Percentiles rank a stretch among this genome's conserved stretches.
These are phyloP conservation scores for Leucopsar rothschildi DNA, from an alignment of 2,113 vertebrate species.

Conservation along the genomic window DNA sequence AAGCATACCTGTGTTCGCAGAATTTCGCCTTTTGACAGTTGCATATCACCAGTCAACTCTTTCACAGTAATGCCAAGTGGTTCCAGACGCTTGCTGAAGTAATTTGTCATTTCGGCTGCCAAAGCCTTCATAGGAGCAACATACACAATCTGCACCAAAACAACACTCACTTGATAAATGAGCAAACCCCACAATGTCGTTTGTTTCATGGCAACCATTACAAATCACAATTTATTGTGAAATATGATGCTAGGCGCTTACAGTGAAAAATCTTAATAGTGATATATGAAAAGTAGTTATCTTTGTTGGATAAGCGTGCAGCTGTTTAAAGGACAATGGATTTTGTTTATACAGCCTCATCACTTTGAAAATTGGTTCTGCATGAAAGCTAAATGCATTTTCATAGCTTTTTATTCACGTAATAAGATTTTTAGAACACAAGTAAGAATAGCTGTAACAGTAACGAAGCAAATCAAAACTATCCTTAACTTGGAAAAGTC, in stretches of 20 bases:
- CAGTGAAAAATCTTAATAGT: slow-evolving; percentile 80
- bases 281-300: slow-evolving; percentile 82
- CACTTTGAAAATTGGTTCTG: slow-evolving; percentile 66
- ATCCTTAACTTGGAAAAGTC: slow-evolving; percentile 23
- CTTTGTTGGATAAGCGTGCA: slow-evolving; percentile 62
- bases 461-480: slow-evolving; percentile 58
- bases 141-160: slow-evolving; percentile 87
- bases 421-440: slow-evolving; percentile 65
- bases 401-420: slow-evolving; percentile 59
- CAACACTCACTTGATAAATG: slow-evolving; percentile 84
- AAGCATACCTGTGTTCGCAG: slow-evolving; percentile 90
- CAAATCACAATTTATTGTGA: slow-evolving; percentile 85
- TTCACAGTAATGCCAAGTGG: slow-evolving; percentile 90
- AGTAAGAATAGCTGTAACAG: slow-evolving; percentile 40
- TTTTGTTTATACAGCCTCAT: slow-evolving; percentile 71
- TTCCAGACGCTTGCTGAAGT: slow-evolving; percentile 95
- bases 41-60: slow-evolving; percentile 97
- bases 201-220: slow-evolving; percentile 82
- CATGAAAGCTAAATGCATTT: slow-evolving; percentile 67
- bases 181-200: slow-evolving; percentile 74
- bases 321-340: slow-evolving; percentile 72
- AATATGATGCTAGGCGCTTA: slow-evolving; percentile 77
- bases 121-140: slow-evolving; percentile 99
- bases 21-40: slow-evolving; percentile 97
- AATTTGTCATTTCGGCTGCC: slow-evolving; percentile 99